phyloP scores from a whole-genome alignment of 2,113 vertebrate genomes.

The Chaenocephalus aceratus region DNA sequence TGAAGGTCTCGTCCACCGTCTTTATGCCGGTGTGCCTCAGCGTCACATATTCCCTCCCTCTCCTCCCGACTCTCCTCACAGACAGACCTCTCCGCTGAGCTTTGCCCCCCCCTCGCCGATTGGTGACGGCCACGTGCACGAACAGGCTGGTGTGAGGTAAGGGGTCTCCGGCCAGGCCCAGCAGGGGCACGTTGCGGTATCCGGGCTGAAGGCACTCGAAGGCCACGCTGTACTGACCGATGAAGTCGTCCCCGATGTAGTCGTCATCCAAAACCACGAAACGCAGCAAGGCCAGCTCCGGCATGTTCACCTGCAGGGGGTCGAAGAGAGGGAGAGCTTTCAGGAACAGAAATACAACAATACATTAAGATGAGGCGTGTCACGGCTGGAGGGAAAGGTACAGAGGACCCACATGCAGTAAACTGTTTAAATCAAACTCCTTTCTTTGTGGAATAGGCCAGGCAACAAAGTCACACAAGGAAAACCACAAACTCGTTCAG shows the following conservation, averaged over 20 bases:
- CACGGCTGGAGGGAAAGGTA: no score
- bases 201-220: conserved; percentile 96
- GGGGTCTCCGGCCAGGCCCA: conserved; percentile 90
- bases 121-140: conserved; percentile 95
- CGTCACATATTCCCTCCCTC: conserved; percentile 92
- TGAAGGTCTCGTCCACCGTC: conserved; percentile 93
- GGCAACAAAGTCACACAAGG: no score
- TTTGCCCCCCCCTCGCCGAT: conserved; percentile 93
- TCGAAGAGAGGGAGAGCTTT: not conserved
- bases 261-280: conserved; percentile 97
- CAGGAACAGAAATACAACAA: not conserved
- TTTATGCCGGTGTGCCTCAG: conserved; percentile 92
- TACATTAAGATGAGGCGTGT: not conserved
- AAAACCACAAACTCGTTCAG: no score
- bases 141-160: conserved; percentile 94
- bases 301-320: conserved; percentile 89
- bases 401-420: no score
- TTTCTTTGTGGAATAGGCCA: no score
- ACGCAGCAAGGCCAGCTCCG: conserved; percentile 95
- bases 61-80: conserved; percentile 90
- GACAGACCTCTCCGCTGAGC: conserved; percentile 94
- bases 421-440: no score
- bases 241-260: conserved; percentile 98
- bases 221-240: conserved; percentile 94
- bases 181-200: conserved; percentile 94